Conservation (phyloP, 2,888 invertebrate genomes). For the Hypercompe scribonia region DNA sequence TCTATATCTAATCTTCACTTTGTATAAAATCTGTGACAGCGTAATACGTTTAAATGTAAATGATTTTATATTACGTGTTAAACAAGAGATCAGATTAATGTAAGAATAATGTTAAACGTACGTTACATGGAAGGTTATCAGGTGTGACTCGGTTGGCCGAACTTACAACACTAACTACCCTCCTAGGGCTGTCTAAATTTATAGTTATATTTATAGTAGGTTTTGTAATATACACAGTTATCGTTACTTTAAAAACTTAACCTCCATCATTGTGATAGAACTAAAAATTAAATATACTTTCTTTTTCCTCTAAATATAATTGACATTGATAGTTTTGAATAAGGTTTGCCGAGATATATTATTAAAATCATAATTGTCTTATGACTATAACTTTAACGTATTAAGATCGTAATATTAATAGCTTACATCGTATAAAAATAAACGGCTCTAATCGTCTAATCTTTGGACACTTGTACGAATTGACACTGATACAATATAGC, state of each 20-base stretch:
- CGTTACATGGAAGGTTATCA: constrained; percentile 60
- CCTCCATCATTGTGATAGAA: not conserved
- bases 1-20: not conserved
- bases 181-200: constrained; percentile 33
- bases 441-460: no score
- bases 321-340: not conserved
- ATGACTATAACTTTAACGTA: not conserved
- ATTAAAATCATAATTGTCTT: not conserved
- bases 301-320: not conserved
- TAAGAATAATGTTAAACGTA: constrained; percentile 45
- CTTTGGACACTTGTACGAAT: no score
- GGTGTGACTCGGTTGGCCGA: constrained; percentile 55
- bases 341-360: not conserved
- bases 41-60: not conserved
- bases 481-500: no score
- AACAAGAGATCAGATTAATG: constrained; percentile 21
- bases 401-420: not conserved
- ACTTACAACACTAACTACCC: constrained; percentile 43
- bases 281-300: not conserved
- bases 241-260: not conserved
- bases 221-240: not conserved
- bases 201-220: not conserved
- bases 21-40: not conserved
- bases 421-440: no score
- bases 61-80: not conserved